Evolutionary conservation across 2,113 vertebrate genomes (phyloP).

Genomic region (Phaetusa simplex): DNA sequence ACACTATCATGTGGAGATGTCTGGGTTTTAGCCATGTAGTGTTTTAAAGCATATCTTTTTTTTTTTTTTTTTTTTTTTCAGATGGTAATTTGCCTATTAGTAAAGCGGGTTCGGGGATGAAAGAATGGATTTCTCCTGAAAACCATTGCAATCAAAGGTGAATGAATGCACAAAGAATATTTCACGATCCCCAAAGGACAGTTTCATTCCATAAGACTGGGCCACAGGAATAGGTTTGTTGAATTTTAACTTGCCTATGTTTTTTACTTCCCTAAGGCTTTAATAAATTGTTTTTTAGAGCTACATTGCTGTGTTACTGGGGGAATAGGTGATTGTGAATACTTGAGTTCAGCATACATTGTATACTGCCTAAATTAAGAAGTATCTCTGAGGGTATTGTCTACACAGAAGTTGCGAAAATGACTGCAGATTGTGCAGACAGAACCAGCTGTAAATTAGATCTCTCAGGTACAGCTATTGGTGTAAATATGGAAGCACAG

Average conservation of each 20-base stretch:
- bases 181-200: not conserved
- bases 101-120: not conserved
- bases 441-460: not conserved
- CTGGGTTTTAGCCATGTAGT: not conserved
- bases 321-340: not conserved
- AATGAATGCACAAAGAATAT: not conserved
- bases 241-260: not conserved
- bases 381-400: not conserved
- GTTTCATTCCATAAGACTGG: not conserved
- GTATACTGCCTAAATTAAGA: not conserved
- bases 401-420: not conserved
- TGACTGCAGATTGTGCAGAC: not conserved
- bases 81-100: not conserved
- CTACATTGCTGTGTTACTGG: not conserved
- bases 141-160: not conserved
- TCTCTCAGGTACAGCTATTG: not conserved
- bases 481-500: not conserved
- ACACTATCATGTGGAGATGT: not conserved
- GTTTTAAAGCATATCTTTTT: not conserved
- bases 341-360: not conserved
- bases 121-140: not conserved
- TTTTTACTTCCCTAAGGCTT: not conserved
- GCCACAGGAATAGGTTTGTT: not conserved
- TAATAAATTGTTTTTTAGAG: not conserved
- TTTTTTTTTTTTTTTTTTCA: not conserved